Percentiles rank a stretch among this genome's conserved stretches.
These are phyloP conservation scores for Otolemur garnettii DNA, from an alignment of 2,113 vertebrate species.

Conservation along the genomic window DNA sequence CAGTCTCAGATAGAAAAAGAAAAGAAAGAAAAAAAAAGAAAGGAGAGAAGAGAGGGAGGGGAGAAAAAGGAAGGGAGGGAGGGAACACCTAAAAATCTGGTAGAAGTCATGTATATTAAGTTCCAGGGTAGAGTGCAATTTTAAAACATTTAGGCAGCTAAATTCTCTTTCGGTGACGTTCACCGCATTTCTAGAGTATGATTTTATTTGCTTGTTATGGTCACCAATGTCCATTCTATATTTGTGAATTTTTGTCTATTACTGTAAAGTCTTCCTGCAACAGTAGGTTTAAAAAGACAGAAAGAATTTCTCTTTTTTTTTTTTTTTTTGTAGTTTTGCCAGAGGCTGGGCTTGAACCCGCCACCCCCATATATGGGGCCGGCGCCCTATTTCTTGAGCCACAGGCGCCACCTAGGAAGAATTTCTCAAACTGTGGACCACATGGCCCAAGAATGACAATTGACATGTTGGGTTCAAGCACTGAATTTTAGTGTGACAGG, in stretches of 20 bases:
- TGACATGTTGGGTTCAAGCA: background rate
- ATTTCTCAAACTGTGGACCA: background rate
- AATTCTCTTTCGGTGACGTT: background rate
- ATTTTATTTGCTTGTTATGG: background rate
- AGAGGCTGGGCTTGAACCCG: too few species aligned
- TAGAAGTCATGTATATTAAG: background rate
- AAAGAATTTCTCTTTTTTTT: too few species aligned
- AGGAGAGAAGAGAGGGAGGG: accelerated
- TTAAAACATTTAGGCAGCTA: background rate
- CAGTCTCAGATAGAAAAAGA: background rate
- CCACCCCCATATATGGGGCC: too few species aligned
- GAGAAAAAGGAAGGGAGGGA: background rate
- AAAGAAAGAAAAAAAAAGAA: background rate
- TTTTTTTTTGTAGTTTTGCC: too few species aligned
- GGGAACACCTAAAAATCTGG: background rate
- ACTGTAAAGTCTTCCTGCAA: background rate
- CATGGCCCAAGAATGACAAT: background rate
- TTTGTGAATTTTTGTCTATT: background rate
- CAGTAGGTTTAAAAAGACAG: background rate
- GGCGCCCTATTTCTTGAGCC: too few species aligned
- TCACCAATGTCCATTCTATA: background rate
- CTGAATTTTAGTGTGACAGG: background rate
- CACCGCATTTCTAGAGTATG: background rate
- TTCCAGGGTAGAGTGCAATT: background rate
- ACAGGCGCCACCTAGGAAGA: background rate